Base-by-base conservation (phyloP, 2,113 vertebrate genomes). In the Epinephelus cyanopodus region DNA sequence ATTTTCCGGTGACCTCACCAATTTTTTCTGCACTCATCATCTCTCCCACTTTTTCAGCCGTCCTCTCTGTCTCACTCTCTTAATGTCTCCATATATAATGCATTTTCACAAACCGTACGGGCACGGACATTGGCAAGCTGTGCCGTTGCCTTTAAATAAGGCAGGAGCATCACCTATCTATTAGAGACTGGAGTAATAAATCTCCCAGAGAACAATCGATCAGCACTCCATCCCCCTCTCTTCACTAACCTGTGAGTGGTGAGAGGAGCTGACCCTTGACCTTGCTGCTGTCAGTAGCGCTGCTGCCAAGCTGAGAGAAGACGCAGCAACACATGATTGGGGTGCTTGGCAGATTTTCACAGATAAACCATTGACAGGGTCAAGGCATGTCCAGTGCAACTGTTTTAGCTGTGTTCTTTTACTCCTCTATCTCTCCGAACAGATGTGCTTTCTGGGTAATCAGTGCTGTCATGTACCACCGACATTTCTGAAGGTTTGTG, bases 171-270 rank as follows among this genome's bases (percentile, higher is more conserved):
- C 53, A 48, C 67, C 42, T 47, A 64, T 72, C 77, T 67, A 53
- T 90, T 81, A 63, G 69, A 61, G 61, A 68, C 62, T 39, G 47
- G 47, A 77, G 79, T 66, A 67, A 90, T 87, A 89, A 84, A 89
- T 93, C 83, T 86, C 57, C 72, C 66, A 21, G 70, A 56, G 74
- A 39, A 65, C 18, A 53, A 89, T 94, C 80, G 72, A 92, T 89
- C 77, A 66, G 68, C 58, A 27, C 77, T 87, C 64, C 68, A 72
- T 69, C 67, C 54, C 54, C 70, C 42, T 69, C 82, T 45, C 74
- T 83, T 65, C 50, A 18, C 77, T 79, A 86, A 82, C 85, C 85
- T 85, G 74, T 77, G 66, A 85, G 80, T 62, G 82, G 53, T 73
- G 87, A 81, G 80, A 77, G 33, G 53, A 4, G 12, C 19, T 67